These are phyloP conservation scores for Eupeodes latifasciatus DNA, from an alignment of 2,888 invertebrate species.

Conservation along the genomic window DNA sequence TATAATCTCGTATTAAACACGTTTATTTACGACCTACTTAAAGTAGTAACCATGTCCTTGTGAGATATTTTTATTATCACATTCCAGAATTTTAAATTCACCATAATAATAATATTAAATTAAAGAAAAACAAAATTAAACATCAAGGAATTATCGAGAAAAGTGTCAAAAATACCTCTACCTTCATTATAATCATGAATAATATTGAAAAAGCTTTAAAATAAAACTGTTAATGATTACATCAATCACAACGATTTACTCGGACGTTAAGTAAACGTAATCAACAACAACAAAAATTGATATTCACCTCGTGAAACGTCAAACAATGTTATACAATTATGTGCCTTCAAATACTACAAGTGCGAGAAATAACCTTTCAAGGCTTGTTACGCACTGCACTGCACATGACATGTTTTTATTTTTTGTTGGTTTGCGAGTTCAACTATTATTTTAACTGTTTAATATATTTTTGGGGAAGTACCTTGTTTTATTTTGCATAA, in stretches of 20 bases:
- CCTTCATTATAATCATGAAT: no score
- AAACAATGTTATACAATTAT: conserved; percentile 62
- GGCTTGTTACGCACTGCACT: conserved; percentile 55
- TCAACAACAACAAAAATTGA: conserved; percentile 26
- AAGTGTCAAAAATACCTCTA: conserved; percentile 14
- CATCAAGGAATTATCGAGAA: conserved; percentile 38
- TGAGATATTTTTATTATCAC: conserved; percentile 44
- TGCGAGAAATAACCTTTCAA: conserved; percentile 62
- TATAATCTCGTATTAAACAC: conserved; percentile 40
- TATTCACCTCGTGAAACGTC: conserved; percentile 50
- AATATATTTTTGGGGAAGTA: conserved; percentile 33
- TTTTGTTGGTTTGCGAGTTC: conserved; percentile 5
- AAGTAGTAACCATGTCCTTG: conserved; percentile 60
- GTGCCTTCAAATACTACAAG: conserved; percentile 57
- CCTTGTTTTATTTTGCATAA: conserved; percentile 41
- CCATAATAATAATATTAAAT: conserved; percentile 11
- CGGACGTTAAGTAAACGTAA: conserved; percentile 33
- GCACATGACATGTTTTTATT: conserved; percentile 34
- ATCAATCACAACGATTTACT: conserved; percentile 20
- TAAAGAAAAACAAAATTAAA: not conserved
- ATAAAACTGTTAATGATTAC: conserved; percentile 25
- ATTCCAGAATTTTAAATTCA: conserved; percentile 35
- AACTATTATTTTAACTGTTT: not conserved
- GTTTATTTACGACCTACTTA: conserved; percentile 62
- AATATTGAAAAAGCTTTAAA: conserved; percentile 4